A percentile compares a stretch with the other conserved stretches of the same genome.
phyloP scores from a whole-genome alignment of 2,888 invertebrate genomes.

The Cerceris rybyensis region DNA sequence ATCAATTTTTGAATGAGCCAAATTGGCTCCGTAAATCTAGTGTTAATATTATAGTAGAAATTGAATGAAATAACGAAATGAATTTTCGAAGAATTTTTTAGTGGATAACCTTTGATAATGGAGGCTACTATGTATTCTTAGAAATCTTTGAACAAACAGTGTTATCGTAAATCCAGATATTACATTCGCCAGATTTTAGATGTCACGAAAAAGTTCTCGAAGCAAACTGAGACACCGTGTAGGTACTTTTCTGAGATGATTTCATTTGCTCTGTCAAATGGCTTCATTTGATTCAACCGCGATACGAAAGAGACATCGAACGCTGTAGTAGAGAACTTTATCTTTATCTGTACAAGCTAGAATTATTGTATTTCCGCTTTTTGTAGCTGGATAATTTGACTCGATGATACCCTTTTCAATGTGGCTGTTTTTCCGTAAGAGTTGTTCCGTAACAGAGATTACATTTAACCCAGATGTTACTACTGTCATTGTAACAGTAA shows the following conservation, averaged over 20 bases:
- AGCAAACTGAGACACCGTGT: conserved; percentile 1
- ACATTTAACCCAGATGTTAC: too few species aligned
- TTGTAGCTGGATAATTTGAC: conserved; percentile 7
- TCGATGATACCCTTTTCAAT: background rate
- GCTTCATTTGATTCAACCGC: conserved; percentile 20
- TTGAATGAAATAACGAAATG: too few species aligned
- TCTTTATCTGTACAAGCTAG: background rate
- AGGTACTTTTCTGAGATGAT: conserved; percentile 2
- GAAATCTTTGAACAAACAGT: background rate
- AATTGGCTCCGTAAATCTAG: too few species aligned
- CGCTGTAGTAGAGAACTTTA: background rate
- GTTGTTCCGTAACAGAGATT: too few species aligned
- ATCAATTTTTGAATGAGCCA: too few species aligned
- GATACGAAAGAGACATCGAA: conserved; percentile 32
- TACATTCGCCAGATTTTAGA: background rate
- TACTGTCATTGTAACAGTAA: too few species aligned
- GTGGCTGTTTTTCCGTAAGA: too few species aligned
- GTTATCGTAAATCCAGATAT: background rate
- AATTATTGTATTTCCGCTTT: conserved; percentile 2
- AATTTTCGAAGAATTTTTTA: too few species aligned
- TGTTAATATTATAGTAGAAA: too few species aligned
- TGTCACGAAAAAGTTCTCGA: background rate
- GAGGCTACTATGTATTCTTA: background rate
- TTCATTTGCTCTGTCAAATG: conserved; percentile 14
- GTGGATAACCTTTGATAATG: too few species aligned